phyloP scores from a whole-genome alignment of 2,113 vertebrate species.

The Eublepharis macularius region DNA sequence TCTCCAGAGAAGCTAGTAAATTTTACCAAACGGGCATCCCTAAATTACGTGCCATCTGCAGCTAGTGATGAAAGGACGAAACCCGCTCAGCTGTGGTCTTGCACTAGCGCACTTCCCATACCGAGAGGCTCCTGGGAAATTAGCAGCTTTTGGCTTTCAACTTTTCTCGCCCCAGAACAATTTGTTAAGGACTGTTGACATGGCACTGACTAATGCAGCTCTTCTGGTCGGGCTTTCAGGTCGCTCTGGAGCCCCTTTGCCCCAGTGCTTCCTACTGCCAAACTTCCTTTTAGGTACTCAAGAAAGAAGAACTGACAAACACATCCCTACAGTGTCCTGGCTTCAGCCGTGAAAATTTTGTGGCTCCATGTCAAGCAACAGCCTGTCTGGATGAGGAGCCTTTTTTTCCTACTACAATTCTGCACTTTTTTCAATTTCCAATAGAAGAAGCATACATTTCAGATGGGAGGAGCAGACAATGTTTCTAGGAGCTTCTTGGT shows the following conservation, averaged over 20 bases:
- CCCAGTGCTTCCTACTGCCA: not conserved
- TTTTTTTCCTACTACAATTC: not conserved
- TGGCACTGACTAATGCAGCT: slow-evolving; percentile 45
- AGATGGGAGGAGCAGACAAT: too few relatives aligned
- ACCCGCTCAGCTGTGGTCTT: slow-evolving; percentile 90
- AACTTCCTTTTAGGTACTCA: too few relatives aligned
- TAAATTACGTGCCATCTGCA: slow-evolving; percentile 84
- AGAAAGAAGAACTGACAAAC: not conserved
- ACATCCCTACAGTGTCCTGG: not conserved
- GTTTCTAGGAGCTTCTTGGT: too few relatives aligned
- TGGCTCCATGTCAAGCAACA: not conserved
- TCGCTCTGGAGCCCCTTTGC: not conserved
- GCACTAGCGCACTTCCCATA: slow-evolving; percentile 76
- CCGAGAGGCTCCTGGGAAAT: slow-evolving; percentile 80
- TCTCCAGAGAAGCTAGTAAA: slow-evolving; percentile 84
- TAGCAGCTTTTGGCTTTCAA: slow-evolving; percentile 74
- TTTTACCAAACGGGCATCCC: slow-evolving; percentile 80
- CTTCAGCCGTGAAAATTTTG: not conserved
- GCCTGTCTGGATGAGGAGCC: not conserved
- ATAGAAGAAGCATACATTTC: too few relatives aligned
- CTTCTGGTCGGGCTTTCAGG: not conserved
- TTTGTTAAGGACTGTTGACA: slow-evolving; percentile 70
- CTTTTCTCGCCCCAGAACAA: slow-evolving; percentile 65
- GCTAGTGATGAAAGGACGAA: slow-evolving; percentile 79
- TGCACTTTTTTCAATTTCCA: not conserved